Evolutionary conservation across 2,888 invertebrate genomes (phyloP).

Genomic region (Allophyes oxyacanthae): DNA sequence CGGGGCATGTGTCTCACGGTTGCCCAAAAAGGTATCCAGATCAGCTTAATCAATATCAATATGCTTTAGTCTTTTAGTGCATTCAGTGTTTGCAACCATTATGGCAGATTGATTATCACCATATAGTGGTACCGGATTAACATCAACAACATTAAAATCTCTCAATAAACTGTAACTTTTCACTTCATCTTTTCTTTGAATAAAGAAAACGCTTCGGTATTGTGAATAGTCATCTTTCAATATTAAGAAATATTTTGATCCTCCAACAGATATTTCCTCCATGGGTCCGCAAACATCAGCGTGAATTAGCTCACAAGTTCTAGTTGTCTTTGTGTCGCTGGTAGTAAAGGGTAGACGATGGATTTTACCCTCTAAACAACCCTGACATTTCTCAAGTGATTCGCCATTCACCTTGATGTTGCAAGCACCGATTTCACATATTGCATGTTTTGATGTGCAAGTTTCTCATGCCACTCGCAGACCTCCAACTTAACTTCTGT

Average conservation of each 20-base stretch:
- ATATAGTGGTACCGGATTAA: neutral
- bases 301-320: slow-evolving; percentile 8
- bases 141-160: slow-evolving; percentile 6
- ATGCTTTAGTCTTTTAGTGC: slow-evolving; percentile 16
- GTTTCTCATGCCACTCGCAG: too few species aligned
- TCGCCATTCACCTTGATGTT: too few species aligned
- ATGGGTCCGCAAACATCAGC: slow-evolving; percentile 21
- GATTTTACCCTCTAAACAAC: too few species aligned
- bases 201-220: slow-evolving; percentile 6
- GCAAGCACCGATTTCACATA: too few species aligned
- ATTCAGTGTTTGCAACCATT: slow-evolving; percentile 15
- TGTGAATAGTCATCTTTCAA: slow-evolving; percentile 14
- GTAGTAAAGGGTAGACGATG: too few species aligned
- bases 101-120: slow-evolving; percentile 25
- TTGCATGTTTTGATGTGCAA: too few species aligned
- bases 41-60: too few species aligned
- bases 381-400: too few species aligned
- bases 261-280: slow-evolving; percentile 14
- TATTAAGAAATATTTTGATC: slow-evolving; percentile 15
- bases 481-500: too few species aligned
- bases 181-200: slow-evolving; percentile 5
- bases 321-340: too few species aligned
- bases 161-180: slow-evolving; percentile 1
- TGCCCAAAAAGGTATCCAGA: too few species aligned
- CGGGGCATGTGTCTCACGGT: too few species aligned